Conservation (phyloP, 2,888 invertebrate genomes). For the Stenchaetothrips biformis region DNA sequence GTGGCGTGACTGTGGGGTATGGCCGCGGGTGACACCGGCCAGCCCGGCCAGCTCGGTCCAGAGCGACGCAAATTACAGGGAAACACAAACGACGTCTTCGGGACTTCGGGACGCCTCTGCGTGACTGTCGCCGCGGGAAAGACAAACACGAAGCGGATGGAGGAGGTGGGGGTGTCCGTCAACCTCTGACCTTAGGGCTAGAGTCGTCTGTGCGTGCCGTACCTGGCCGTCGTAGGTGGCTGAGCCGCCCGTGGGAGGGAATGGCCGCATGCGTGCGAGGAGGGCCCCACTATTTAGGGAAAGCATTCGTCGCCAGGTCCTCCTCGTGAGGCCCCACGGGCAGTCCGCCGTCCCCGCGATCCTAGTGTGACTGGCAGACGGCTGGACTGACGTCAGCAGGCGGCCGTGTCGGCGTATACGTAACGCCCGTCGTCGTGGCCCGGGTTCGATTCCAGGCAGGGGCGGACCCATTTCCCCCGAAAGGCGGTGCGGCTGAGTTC, state of each 20-base stretch:
- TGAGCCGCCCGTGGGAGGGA: neutral
- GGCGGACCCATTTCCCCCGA: neutral
- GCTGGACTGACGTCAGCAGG: too few relatives aligned
- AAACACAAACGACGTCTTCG: neutral
- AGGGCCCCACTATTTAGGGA: too few relatives aligned
- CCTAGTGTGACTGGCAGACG: too few relatives aligned
- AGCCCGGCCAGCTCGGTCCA: neutral
- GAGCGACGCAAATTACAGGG: conserved; percentile 21
- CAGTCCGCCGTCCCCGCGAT: too few relatives aligned
- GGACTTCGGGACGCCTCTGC: neutral
- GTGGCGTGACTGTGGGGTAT: conserved; percentile 11
- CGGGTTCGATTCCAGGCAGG: neutral
- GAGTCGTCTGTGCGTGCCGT: neutral
- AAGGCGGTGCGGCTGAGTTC: neutral
- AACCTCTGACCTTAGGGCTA: conserved; percentile 2
- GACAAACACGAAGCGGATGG: neutral
- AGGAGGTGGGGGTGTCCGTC: neutral
- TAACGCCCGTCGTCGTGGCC: neutral
- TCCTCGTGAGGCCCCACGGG: too few relatives aligned
- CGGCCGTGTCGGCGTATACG: neutral
- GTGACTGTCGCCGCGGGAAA: conserved; percentile 24
- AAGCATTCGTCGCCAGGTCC: too few relatives aligned
- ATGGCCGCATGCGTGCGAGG: neutral
- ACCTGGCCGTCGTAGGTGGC: neutral
- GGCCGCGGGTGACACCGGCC: conserved; percentile 24